Conservation (phyloP, 2,888 invertebrate species). For the Galerucella pusilla region DNA sequence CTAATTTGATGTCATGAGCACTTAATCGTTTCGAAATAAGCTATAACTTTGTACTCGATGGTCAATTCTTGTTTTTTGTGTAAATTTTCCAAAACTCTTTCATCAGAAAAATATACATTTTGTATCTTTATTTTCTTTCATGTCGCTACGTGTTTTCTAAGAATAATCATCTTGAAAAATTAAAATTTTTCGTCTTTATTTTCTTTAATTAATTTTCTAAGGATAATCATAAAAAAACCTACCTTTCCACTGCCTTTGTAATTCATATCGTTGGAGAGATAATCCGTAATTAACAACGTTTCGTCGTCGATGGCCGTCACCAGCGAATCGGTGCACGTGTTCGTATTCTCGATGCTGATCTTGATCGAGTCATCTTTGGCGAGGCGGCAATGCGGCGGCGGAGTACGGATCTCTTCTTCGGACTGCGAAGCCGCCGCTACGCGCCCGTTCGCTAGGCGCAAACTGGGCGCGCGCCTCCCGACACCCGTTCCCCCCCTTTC, state of each 20-base stretch:
- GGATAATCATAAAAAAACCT: constrained; percentile 9
- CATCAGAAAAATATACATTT: background rate
- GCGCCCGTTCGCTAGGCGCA: constrained; percentile 80
- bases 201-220: background rate
- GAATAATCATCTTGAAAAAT: background rate
- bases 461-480: constrained; percentile 74
- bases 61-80: no score
- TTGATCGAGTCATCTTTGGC: constrained; percentile 77
- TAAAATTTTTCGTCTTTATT: background rate
- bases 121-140: background rate
- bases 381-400: constrained; percentile 67
- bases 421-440: constrained; percentile 67
- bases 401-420: constrained; percentile 69
- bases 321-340: constrained; percentile 88
- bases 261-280: constrained; percentile 71
- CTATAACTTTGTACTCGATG: no score
- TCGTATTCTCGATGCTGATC: constrained; percentile 88
- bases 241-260: constrained; percentile 67
- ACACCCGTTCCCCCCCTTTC: constrained; percentile 62
- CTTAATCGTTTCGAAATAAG: no score
- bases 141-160: background rate
- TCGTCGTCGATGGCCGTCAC: constrained; percentile 96
- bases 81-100: no score
- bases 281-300: constrained; percentile 87
- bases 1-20: no score